These are phyloP conservation scores for Mythimna ferrago DNA, from an alignment of 2,888 invertebrate genomes.

Conservation along the genomic window DNA sequence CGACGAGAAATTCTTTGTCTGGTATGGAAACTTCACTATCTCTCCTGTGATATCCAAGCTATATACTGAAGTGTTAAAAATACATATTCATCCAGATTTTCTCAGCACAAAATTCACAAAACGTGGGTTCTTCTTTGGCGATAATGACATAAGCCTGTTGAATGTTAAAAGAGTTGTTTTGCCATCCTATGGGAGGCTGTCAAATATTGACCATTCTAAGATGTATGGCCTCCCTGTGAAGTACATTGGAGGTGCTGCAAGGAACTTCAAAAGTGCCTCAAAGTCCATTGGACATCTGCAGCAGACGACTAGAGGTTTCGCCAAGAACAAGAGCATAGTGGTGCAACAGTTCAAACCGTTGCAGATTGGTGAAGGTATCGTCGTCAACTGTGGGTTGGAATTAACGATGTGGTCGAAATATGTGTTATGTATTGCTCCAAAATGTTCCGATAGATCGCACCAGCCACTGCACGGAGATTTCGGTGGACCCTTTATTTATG, in stretches of 20 bases:
- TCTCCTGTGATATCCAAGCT: conserved; percentile 30
- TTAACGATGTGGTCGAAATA: conserved; percentile 49
- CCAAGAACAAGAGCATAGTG: background rate
- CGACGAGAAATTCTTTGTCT: conserved; percentile 29
- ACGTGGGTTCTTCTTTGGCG: conserved; percentile 40
- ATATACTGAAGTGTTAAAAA: conserved; percentile 34
- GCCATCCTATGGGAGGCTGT: conserved; percentile 31
- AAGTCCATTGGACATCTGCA: conserved; percentile 1
- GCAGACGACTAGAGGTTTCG: background rate
- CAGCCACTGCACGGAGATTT: conserved; percentile 46
- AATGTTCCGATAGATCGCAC: conserved; percentile 28
- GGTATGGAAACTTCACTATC: conserved; percentile 46
- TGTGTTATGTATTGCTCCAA: conserved; percentile 30
- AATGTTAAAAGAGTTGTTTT: conserved; percentile 8
- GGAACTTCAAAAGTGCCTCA: background rate
- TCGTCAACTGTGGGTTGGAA: conserved; percentile 33
- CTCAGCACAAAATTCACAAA: conserved; percentile 21
- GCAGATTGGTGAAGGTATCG: conserved; percentile 41
- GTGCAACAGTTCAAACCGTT: conserved; percentile 22
- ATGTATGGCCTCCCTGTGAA: conserved; percentile 46
- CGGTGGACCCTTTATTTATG: conserved; percentile 48
- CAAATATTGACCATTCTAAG: conserved; percentile 34
- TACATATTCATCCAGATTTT: conserved; percentile 39
- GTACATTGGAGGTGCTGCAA: conserved; percentile 32
- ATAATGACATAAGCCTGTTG: conserved; percentile 48